Base-by-base conservation (phyloP, 2,113 vertebrate genomes). In the Bothrops jararaca region DNA sequence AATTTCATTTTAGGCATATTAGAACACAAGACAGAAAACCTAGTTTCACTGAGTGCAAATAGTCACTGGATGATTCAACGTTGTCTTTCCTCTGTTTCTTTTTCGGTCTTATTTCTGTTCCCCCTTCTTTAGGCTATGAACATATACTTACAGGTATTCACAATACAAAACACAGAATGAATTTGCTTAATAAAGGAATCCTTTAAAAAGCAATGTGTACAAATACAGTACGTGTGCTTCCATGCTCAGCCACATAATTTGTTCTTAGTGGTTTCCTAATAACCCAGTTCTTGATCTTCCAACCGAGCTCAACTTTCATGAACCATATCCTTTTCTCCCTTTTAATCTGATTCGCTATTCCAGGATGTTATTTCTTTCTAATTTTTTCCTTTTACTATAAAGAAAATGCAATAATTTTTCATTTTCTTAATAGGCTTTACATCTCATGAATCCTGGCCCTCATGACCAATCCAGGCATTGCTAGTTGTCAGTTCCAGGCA, bases 1-100 rank as follows among this genome's bases (percentile, higher is more conserved):
- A 12, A 39, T 85, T 92, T 92, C 64, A n/a, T 64, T 86, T 86
- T 64, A 89, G 11, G 50, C 60, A 88, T 54, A 90, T 86, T 90
- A 58, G 22, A 90, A 64, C 54, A 86, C 52, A 11, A 15, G 54
- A 3, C 34, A 39, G 52, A 52, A 89, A 58, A 24, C 18, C 52
- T n/a, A 50, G 24, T 29, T 18, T 60, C 86, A 64, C 24, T 8
- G 3, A 45, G 42, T 13, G 34, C 50, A 22, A 85, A 42, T 74
- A 5, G 48, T 60, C n/a, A 89, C 88, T 50, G 15, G 20, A 45
- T 22, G 24, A 15, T 15, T 22, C 52, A 23, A 10, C 6, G 0
- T 7, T 53, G 74, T 11, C 20, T 15, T 45, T 34, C n/a, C 18
- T 53, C 34, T 85, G 12, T 26, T 39, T 29, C 29, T 85, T 26